These are phyloP conservation scores for Protobothrops flavoviridis DNA, from an alignment of 2,113 vertebrate genomes.

Conservation along the genomic window DNA sequence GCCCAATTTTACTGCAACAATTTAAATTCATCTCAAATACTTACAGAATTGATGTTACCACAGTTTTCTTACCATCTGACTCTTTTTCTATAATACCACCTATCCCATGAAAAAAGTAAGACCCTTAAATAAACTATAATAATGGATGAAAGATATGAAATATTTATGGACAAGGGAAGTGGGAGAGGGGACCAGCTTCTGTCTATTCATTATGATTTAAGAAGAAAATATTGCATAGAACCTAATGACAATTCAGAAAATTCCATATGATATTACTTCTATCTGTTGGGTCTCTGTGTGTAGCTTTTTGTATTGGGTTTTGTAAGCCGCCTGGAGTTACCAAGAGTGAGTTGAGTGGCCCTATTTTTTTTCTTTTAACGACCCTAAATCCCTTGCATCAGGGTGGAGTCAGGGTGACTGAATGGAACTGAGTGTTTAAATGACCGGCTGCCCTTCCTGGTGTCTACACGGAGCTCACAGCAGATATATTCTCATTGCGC, in stretches of 20 bases:
- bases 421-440: not conserved
- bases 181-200: not conserved
- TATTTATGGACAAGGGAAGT: not conserved
- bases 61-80: not conserved
- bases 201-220: not conserved
- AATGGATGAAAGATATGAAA: not conserved
- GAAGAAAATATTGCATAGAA: not conserved
- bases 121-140: not conserved
- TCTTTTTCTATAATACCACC: not conserved
- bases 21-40: not conserved
- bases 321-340: not conserved
- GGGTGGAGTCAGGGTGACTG: not conserved
- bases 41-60: not conserved
- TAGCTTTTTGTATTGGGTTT: not conserved
- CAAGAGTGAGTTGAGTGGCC: not conserved
- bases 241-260: not conserved
- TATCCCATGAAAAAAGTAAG: not conserved
- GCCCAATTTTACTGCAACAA: not conserved
- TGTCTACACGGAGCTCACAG: not conserved
- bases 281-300: not conserved
- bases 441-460: not conserved
- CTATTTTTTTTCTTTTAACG: not conserved
- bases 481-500: not conserved
- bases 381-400: not conserved
- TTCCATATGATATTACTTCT: not conserved